Evolutionary conservation across 1,140 invertebrate genomes (phyloP).

Genomic region (Carposina sasakii): DNA sequence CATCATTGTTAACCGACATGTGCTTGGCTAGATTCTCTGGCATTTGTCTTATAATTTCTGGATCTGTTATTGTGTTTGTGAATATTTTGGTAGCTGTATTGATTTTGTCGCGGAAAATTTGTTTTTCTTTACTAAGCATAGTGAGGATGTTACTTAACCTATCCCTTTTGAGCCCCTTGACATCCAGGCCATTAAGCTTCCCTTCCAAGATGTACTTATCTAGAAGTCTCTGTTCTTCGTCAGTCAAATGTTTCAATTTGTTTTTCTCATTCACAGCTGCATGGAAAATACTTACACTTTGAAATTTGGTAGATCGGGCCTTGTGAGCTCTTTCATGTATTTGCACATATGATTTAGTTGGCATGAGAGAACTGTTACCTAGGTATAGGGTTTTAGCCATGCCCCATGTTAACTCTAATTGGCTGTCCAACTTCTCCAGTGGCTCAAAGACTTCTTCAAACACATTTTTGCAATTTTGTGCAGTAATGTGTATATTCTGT

Average conservation of each 20-base stretch:
- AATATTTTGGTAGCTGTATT: conserved; percentile 77
- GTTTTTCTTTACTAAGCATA: conserved; percentile 71
- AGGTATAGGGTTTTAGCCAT: conserved; percentile 87
- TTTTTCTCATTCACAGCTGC: conserved; percentile 77
- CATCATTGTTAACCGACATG: conserved; percentile 78
- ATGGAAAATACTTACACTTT: conserved; percentile 78
- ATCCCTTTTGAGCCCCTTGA: conserved; percentile 61
- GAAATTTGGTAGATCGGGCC: conserved; percentile 78
- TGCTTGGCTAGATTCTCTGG: conserved; percentile 79
- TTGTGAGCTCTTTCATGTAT: conserved; percentile 82
- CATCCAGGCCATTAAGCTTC: conserved; percentile 82
- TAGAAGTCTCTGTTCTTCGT: conserved; percentile 81
- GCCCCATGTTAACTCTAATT: conserved; percentile 89
- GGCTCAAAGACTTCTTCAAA: conserved; percentile 85
- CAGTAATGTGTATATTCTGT: conserved; percentile 75
- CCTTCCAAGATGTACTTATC: conserved; percentile 87
- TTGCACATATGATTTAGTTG: conserved; percentile 81
- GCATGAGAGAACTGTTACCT: conserved; percentile 86
- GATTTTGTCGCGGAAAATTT: conserved; percentile 77
- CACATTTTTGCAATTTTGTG: conserved; percentile 74
- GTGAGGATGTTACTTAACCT: conserved; percentile 64
- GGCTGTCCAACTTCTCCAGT: conserved; percentile 80
- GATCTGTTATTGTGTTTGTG: conserved; percentile 78
- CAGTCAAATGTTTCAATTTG: conserved; percentile 73
- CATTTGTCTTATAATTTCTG: conserved; percentile 79